These are phyloP conservation scores for Galerucella nymphaeae DNA, from an alignment of 2,888 invertebrate genomes.

Conservation along the genomic window DNA sequence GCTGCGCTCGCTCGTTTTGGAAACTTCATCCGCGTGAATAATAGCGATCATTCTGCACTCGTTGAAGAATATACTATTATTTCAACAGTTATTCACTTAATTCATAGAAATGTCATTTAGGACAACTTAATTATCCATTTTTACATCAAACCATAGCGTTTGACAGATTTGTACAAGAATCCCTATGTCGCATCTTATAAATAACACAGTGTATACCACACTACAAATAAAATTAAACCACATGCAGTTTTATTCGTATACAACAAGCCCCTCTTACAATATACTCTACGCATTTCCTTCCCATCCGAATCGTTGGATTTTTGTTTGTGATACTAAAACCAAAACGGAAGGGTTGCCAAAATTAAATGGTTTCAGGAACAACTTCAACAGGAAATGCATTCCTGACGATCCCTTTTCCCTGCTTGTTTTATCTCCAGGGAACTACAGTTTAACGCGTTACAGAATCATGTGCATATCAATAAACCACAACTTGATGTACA, in stretches of 20 bases:
- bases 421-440: conserved; percentile 11
- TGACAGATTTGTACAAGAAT: too few relatives aligned
- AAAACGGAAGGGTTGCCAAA: conserved; percentile 29
- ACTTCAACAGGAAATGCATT: conserved; percentile 17
- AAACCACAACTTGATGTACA: neutral
- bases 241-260: neutral
- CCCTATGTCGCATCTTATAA: too few relatives aligned
- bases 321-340: conserved; percentile 19
- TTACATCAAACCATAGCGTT: too few relatives aligned
- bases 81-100: too few relatives aligned
- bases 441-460: conserved; percentile 2
- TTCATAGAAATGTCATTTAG: too few relatives aligned
- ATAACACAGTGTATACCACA: neutral
- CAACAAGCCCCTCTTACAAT: neutral
- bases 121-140: too few relatives aligned
- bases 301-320: conserved; percentile 13
- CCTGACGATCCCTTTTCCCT: conserved; percentile 4
- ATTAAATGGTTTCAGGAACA: conserved; percentile 21
- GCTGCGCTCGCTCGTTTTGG: too few relatives aligned
- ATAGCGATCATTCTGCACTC: too few relatives aligned
- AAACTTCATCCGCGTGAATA: too few relatives aligned
- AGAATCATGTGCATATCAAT: conserved; percentile 7
- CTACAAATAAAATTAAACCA: neutral
- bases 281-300: neutral
- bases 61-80: too few relatives aligned